Evolutionary conservation across 2,113 vertebrate species (phyloP).

Genomic region (Oceanodroma tethys): DNA sequence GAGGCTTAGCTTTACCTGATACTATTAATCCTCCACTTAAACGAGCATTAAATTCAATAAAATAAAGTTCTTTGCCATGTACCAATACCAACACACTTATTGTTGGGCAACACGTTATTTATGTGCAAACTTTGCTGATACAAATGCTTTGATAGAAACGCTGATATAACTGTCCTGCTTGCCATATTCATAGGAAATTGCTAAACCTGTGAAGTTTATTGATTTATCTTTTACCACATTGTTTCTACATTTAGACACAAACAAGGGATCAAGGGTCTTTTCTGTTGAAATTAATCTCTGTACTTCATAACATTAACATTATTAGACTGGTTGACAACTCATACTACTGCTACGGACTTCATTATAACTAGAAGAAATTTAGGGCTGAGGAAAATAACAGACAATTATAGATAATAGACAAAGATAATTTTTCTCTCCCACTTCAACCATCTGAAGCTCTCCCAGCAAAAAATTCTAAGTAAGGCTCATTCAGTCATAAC

Average conservation of each 20-base stretch:
- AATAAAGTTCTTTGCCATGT: not conserved
- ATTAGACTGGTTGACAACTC: slow-evolving; percentile 3
- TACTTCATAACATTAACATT: not conserved
- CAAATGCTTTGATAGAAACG: not conserved
- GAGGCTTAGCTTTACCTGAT: not conserved
- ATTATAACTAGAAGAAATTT: not conserved
- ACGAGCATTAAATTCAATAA: not conserved
- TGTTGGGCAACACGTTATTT: not conserved
- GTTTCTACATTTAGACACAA: slow-evolving; percentile 5
- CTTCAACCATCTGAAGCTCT: not conserved
- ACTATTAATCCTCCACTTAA: not conserved
- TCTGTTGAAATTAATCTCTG: not conserved
- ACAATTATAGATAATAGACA: not conserved
- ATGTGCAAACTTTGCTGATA: not conserved
- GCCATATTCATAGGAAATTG: not conserved
- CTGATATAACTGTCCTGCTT: not conserved
- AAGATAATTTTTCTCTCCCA: not conserved
- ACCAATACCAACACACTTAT: not conserved
- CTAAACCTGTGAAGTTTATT: not conserved
- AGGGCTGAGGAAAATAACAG: not conserved
- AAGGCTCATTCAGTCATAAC: not conserved
- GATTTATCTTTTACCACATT: not conserved
- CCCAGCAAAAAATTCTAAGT: not conserved
- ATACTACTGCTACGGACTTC: not conserved
- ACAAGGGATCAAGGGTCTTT: slow-evolving; percentile 31